A percentile compares a stretch with the other conserved stretches of the same genome.
These are phyloP conservation scores for Calonectris borealis DNA, from an alignment of 2,113 vertebrate species.

Conservation along the genomic window DNA sequence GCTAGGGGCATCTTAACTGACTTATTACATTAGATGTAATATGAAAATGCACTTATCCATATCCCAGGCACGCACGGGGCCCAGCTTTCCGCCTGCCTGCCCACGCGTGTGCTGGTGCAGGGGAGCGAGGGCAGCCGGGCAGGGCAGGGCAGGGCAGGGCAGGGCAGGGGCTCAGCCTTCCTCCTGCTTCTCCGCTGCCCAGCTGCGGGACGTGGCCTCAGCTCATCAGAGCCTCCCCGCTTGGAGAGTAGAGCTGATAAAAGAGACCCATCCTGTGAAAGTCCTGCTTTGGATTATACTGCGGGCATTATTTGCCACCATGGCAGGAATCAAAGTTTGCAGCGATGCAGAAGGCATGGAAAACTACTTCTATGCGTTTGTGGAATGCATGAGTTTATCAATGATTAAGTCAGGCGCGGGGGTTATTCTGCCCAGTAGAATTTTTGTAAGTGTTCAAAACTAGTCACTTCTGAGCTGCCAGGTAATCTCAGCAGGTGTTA, in stretches of 20 bases:
- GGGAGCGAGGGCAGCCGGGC: neutral
- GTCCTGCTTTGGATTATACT: neutral
- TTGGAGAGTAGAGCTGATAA: neutral
- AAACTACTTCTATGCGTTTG: neutral
- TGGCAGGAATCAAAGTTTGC: neutral
- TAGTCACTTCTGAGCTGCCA: neutral
- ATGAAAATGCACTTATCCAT: slow-evolving; percentile 50
- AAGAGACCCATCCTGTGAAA: neutral
- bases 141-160: neutral
- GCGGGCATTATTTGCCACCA: neutral
- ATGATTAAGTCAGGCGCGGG: neutral
- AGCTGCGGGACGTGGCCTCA: accelerated
- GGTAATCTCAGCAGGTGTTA: neutral
- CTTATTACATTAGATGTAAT: slow-evolving; percentile 44
- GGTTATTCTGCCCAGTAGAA: neutral
- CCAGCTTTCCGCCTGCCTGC: neutral
- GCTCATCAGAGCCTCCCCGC: neutral
- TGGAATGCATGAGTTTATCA: neutral
- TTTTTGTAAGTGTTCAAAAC: neutral
- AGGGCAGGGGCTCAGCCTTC: neutral
- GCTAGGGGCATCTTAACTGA: slow-evolving; percentile 24
- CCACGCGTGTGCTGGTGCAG: accelerated
- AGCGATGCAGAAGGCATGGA: neutral
- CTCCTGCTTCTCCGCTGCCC: neutral
- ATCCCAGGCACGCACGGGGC: neutral